These are phyloP conservation scores for Chaetogeoica ovagalla DNA, from an alignment of 2,888 invertebrate genomes.

Conservation along the genomic window DNA sequence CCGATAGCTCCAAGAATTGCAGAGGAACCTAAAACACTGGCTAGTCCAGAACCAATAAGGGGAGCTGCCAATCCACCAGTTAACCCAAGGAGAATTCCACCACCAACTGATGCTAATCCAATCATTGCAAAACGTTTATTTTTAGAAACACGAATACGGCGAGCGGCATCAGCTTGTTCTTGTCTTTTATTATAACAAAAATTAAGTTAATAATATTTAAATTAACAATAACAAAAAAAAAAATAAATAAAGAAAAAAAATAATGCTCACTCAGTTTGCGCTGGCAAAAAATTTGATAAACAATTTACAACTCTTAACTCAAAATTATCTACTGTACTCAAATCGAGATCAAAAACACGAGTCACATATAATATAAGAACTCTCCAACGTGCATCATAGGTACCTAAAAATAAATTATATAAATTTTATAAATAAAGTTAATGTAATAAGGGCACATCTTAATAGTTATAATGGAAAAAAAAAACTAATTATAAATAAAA, in stretches of 20 bases:
- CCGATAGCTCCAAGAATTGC: slow-evolving; percentile 62
- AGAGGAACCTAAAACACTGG: slow-evolving; percentile 61
- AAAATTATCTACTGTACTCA: slow-evolving; percentile 64
- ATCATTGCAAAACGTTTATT: slow-evolving; percentile 67
- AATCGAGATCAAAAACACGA: slow-evolving; percentile 63
- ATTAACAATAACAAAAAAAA: neutral
- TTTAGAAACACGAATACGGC: slow-evolving; percentile 63
- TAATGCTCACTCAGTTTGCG: slow-evolving; percentile 61
- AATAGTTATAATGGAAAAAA: neutral
- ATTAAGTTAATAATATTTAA: slow-evolving; percentile 1
- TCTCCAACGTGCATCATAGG: slow-evolving; percentile 68
- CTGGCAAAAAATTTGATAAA: slow-evolving; percentile 60
- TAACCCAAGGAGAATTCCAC: slow-evolving; percentile 68
- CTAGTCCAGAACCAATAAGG: slow-evolving; percentile 64
- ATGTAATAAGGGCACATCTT: too few species aligned
- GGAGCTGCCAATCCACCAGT: slow-evolving; percentile 72
- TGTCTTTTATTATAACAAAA: slow-evolving; percentile 59
- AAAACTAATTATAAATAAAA: slow-evolving; percentile 1
- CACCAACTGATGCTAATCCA: slow-evolving; percentile 68
- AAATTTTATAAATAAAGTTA: neutral
- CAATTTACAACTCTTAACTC: slow-evolving; percentile 65
- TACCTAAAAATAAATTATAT: slow-evolving; percentile 60
- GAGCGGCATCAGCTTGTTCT: slow-evolving; percentile 62
- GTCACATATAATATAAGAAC: slow-evolving; percentile 65
- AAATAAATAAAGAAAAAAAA: slow-evolving; percentile 55